Evolutionary conservation across 2,888 invertebrate species (phyloP).

Genomic region (Eudasyphora cyanicolor): DNA sequence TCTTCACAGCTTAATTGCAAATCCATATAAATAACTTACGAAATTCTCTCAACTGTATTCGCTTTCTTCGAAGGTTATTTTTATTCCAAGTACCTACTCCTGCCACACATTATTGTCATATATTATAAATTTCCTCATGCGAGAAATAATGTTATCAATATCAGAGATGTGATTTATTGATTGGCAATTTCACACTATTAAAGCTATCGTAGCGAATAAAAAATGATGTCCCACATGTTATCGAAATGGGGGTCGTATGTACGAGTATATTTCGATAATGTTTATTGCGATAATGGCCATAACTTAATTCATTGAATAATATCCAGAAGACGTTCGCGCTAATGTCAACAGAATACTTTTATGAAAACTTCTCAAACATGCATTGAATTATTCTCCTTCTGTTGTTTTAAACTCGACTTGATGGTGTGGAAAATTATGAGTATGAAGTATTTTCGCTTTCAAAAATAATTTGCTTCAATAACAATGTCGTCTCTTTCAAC

Average conservation of each 20-base stretch:
- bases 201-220: too few relatives aligned
- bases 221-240: neutral
- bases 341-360: neutral
- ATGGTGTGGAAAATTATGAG: slow-evolving; percentile 16
- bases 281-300: neutral
- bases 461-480: slow-evolving; percentile 52
- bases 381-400: too few relatives aligned
- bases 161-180: neutral
- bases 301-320: neutral
- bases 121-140: too few relatives aligned
- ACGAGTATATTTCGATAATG: too few relatives aligned
- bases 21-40: too few relatives aligned
- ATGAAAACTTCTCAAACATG: slow-evolving; percentile 16
- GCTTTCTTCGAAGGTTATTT: too few relatives aligned
- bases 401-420: neutral
- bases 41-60: too few relatives aligned
- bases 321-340: neutral
- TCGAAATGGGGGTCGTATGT: neutral
- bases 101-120: too few relatives aligned
- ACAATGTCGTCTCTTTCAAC: slow-evolving; percentile 11
- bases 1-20: too few relatives aligned
- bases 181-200: neutral
- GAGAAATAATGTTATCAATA: too few relatives aligned
- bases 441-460: slow-evolving; percentile 31
- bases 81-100: too few relatives aligned